A percentile compares a stretch with the other conserved stretches of the same genome.
Conservation (phyloP, 2,113 vertebrate genomes). For the Seriola rivoliana region DNA sequence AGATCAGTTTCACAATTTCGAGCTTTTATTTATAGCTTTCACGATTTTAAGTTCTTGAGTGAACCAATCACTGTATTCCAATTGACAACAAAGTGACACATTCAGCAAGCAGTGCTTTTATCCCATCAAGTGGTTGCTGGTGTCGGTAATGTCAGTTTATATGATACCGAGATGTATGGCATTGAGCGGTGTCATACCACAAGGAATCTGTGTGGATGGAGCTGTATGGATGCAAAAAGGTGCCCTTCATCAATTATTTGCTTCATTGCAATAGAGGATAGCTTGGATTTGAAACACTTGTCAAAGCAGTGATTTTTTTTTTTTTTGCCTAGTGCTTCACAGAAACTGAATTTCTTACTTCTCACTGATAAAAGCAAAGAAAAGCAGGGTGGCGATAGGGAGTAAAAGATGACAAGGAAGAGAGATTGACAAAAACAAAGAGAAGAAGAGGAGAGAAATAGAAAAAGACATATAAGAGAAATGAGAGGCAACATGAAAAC, state of each 20-base stretch:
- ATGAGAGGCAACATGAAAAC: constrained; percentile 25
- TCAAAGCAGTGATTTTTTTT: constrained; percentile 39
- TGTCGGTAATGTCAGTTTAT: constrained; percentile 44
- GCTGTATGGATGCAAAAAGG: constrained; percentile 58
- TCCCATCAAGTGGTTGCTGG: constrained; percentile 36
- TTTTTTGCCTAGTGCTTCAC: constrained; percentile 26
- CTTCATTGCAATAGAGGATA: constrained; percentile 58
- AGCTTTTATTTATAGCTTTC: neutral
- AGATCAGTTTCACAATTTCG: constrained; percentile 9
- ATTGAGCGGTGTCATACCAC: constrained; percentile 12
- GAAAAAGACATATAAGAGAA: neutral
- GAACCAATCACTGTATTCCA: neutral
- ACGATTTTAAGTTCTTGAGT: constrained; percentile 15
- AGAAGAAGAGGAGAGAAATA: neutral
- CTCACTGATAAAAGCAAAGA: constrained; percentile 45
- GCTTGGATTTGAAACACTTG: constrained; percentile 51
- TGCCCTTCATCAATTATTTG: constrained; percentile 74
- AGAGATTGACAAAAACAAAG: constrained; percentile 33
- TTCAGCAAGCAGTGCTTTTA: constrained; percentile 37
- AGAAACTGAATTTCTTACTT: constrained; percentile 47
- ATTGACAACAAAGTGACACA: constrained; percentile 3
- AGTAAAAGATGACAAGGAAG: constrained; percentile 44
- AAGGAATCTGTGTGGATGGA: constrained; percentile 19
- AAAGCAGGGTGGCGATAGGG: constrained; percentile 18
- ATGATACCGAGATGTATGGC: neutral